Evolutionary conservation across 1,140 invertebrate genomes (phyloP), one percentile per base, ranked within the genome.

Genomic region (Drosophila pallidifrons): DNA sequence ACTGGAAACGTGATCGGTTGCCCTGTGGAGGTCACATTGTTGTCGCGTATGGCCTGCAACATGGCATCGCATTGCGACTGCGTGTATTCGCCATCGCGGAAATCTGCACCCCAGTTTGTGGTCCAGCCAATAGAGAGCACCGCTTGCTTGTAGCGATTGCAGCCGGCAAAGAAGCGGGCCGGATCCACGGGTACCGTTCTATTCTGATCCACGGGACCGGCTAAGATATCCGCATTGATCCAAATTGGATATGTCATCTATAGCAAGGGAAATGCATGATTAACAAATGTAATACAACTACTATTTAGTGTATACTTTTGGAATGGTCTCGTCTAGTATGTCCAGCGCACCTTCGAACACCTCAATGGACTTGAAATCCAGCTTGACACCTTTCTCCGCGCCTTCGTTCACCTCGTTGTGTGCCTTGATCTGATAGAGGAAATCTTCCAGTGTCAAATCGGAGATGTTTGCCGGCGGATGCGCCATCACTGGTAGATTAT

Each of bases 41-140:
- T 92, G 35, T 59, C 57, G 20, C 52, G 61, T 5, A 87, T 77
- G 10, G 93, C 79, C 7, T 95, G 83, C n/a, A 96, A 79, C 97
- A 98, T 98, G 28, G 94, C 93, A 0, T 95, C 93, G 0, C 97
- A 94, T 43, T 97, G 95, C 0, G 95, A 93, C 28, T 94, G 83
- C 0, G 94, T 95, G 91, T 98, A 98, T 13, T 93, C 93, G 2
- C 94, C 93, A 0, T 93, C 94, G 6, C 92, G 91, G n/a, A 69
- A 75, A 57, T 94, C 92, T 1, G 91, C 91, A 1, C 93, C 94
- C 81, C 94, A 95, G 47, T 93, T 93, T 1, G 97, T 98, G 1
- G 96, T 98, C 98, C 98, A 99, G 11, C 98, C 98, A 13, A 98
- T 93, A 2, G 97, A 98, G 6, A 98, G 92, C 0, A 95, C 96